Percentiles rank a stretch among this genome's conserved stretches.
These are phyloP conservation scores for Zeuzera pyrina DNA, from an alignment of 2,888 invertebrate genomes.

Conservation along the genomic window DNA sequence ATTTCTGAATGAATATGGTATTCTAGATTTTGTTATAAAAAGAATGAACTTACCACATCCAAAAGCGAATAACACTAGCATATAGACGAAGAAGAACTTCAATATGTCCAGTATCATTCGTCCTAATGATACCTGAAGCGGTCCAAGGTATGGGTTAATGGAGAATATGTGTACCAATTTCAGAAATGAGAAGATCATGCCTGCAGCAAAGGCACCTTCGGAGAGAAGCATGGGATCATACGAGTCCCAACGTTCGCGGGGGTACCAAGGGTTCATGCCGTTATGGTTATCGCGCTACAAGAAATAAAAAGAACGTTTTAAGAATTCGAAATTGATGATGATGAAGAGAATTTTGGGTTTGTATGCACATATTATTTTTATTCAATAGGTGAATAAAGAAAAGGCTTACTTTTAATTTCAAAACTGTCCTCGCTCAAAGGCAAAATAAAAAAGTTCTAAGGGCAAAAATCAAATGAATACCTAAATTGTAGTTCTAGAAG, in stretches of 20 bases:
- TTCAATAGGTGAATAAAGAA: too few relatives aligned
- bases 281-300: constrained; percentile 78
- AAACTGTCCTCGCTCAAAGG: too few relatives aligned
- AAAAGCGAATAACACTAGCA: constrained; percentile 93
- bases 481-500: too few relatives aligned
- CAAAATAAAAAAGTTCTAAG: too few relatives aligned
- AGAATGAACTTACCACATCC: constrained; percentile 83
- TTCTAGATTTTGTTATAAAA: too few relatives aligned
- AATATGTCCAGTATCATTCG: constrained; percentile 95
- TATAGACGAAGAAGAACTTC: constrained; percentile 96
- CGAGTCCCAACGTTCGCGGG: constrained; percentile 92
- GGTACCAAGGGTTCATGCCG: constrained; percentile 86
- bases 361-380: too few relatives aligned
- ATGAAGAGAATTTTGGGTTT: too few relatives aligned
- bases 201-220: constrained; percentile 96
- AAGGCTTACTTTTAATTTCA: too few relatives aligned
- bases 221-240: constrained; percentile 96
- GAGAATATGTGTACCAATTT: constrained; percentile 98
- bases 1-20: too few relatives aligned
- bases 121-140: constrained; percentile 93
- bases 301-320: not conserved
- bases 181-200: constrained; percentile 96
- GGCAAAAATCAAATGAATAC: too few relatives aligned
- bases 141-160: constrained; percentile 96
- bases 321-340: too few relatives aligned